phyloP scores from a whole-genome alignment of 2,113 vertebrate genomes.

The Dinomys branickii region DNA sequence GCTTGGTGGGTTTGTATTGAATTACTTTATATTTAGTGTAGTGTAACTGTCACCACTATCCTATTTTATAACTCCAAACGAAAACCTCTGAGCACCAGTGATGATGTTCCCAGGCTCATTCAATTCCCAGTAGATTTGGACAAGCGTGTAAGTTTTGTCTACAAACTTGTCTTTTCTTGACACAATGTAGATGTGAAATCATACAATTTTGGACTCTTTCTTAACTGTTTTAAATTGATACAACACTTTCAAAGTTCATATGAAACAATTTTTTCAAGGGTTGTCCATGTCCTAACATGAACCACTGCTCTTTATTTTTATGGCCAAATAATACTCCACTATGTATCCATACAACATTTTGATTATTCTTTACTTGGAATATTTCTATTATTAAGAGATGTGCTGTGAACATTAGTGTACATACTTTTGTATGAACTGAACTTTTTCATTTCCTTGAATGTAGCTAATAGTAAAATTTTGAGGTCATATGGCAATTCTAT shows the following conservation, averaged over 20 bases:
- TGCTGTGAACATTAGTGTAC: neutral
- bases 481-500: neutral
- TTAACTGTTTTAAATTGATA: neutral
- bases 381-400: neutral
- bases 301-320: neutral
- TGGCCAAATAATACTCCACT: neutral
- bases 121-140: neutral
- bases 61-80: neutral
- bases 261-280: neutral
- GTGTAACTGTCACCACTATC: rapidly evolving
- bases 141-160: neutral
- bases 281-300: neutral
- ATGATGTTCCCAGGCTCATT: rapidly evolving
- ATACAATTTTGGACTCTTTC: neutral
- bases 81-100: rapidly evolving
- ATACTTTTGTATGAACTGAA: neutral
- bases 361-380: neutral
- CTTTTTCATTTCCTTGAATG: neutral
- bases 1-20: neutral
- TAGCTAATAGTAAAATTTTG: neutral
- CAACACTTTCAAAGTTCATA: neutral
- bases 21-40: neutral
- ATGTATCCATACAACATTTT: neutral
- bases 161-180: neutral
- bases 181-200: neutral